phyloP scores from a whole-genome alignment of 37 sponge, comb jelly and placozoan genomes.

The Dysidea cf. avara region DNA sequence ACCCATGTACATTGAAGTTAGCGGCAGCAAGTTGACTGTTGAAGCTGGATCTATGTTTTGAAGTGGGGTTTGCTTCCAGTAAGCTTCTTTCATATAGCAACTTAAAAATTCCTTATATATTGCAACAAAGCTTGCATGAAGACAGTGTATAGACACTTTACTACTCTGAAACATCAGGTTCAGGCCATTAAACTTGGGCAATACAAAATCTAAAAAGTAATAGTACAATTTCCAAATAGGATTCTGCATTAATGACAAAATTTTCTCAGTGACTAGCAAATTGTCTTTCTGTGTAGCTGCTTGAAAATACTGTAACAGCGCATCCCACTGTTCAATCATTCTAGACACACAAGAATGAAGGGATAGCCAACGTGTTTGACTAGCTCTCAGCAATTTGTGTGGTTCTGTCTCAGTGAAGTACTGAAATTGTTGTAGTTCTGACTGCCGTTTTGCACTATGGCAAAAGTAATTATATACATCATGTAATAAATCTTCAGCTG shows the following conservation, averaged over 20 bases:
- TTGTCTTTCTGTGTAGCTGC: neutral
- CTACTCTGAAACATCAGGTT: constrained; percentile 13
- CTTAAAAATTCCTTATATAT: constrained; percentile 1
- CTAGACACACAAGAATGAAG: constrained; percentile 11
- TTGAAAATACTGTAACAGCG: constrained; percentile 13
- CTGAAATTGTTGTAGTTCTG: constrained; percentile 17
- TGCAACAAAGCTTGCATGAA: no score
- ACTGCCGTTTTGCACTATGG: constrained; percentile 15
- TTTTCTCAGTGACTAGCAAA: neutral
- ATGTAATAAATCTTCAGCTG: neutral
- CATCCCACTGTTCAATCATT: constrained; percentile 6
- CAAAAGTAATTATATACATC: constrained; percentile 7
- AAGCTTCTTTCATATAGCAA: constrained; percentile 1
- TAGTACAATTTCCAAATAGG: constrained; percentile 9
- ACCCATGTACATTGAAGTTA: constrained; percentile 7
- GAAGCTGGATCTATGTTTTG: constrained; percentile 6
- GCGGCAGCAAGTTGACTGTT: constrained; percentile 2
- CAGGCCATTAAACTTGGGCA: constrained; percentile 4
- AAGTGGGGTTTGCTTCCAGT: no score
- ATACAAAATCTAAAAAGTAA: constrained; percentile 4
- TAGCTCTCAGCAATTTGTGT: no score
- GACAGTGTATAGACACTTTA: no score
- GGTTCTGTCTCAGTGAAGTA: neutral
- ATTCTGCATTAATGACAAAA: neutral
- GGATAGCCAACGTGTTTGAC: no score